Evolutionary conservation across 2,888 invertebrate genomes (phyloP).

Genomic region (Hirtodrosophila alboralis): DNA sequence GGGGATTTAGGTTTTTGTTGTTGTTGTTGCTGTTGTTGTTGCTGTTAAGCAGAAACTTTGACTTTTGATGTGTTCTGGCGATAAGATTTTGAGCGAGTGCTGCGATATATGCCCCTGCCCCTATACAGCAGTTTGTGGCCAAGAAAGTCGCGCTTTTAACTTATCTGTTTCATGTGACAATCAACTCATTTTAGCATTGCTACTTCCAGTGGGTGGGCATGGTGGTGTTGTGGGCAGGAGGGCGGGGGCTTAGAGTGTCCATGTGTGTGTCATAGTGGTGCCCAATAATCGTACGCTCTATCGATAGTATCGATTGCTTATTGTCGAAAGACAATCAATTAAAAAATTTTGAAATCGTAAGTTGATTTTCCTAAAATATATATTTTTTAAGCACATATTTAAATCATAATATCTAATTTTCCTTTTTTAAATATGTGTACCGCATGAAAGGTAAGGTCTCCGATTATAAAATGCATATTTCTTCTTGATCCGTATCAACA

Average conservation of each 20-base stretch:
- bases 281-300: no score
- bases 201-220: conserved; percentile 42
- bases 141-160: conserved; percentile 59
- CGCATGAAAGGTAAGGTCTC: no score
- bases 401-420: no score
- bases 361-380: no score
- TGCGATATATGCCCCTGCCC: conserved; percentile 62
- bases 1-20: conserved; percentile 24
- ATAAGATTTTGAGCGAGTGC: conserved; percentile 76
- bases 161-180: conserved; percentile 79
- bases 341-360: no score
- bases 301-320: no score
- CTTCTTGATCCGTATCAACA: no score
- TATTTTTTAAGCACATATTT: no score
- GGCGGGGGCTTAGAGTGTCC: no score
- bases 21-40: conserved; percentile 20
- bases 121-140: conserved; percentile 18
- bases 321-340: no score
- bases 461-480: no score
- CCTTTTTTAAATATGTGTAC: no score
- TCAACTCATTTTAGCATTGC: conserved; percentile 67
- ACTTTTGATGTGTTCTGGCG: conserved; percentile 64
- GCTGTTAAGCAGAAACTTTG: conserved; percentile 54
- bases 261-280: neutral
- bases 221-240: neutral